Evolutionary conservation across 1,140 invertebrate genomes (phyloP), one percentile per base, ranked within the genome.

Genomic region (Bombus affinis): DNA sequence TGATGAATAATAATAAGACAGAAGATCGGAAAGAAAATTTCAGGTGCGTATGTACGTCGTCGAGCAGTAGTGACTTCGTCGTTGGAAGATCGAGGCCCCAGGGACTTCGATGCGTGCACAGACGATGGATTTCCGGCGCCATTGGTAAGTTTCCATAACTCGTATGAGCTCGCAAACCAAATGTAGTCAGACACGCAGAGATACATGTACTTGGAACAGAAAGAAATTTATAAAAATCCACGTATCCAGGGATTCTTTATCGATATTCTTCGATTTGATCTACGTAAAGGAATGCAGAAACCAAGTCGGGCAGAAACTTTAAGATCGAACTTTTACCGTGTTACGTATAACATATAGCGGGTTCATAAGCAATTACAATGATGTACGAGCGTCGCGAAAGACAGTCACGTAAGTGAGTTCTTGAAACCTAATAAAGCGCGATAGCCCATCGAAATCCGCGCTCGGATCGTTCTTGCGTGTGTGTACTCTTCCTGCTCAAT

Each of bases 21-120:
- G 42, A 47, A 66, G 37, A 68, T 42, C 25, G 13, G 28, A 59
- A 32, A 6, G 44, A 22, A 37, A 39, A 28, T 35, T 47, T 47
- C 62, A 62, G 28, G 1, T 83, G 59, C 18, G 71, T 59, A 25
- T 39, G 37, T 57, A 53, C 13, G 42, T 76, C 42, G 35, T 57
- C 28, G 44, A 37, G 39, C n/a, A 35, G 73, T 70, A 65, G 62
- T 83, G 74, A 83, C 73, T 89, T 74, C 15, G 57, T 78, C 57
- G 81, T 32, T 2, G 65, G 62, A 53, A 68, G 35, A 65, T 42
- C 79, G 22, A 83, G 65, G 39, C n/a, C 15, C 44, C 12, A 59
- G 88, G 78, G 78, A 89, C 59, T 88, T 89, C 78, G 73, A 89
- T 42, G 88, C 88, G 47, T 59, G 87, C 57, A 75, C 15, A 75